These are phyloP conservation scores for Gari tellinella DNA, from an alignment of 2,888 invertebrate genomes.

Conservation along the genomic window DNA sequence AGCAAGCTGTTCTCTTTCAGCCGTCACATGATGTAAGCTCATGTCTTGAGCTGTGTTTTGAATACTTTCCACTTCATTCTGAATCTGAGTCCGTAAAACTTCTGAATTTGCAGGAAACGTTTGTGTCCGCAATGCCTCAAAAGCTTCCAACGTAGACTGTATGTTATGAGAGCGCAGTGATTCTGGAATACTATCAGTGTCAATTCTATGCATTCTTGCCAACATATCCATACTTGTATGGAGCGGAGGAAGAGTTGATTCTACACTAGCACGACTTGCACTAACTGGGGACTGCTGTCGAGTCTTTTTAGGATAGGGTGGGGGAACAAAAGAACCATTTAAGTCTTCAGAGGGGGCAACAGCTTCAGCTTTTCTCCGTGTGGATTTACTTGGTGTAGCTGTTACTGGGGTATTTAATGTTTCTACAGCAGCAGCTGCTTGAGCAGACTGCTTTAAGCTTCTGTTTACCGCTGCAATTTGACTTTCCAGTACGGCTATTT, in stretches of 20 bases:
- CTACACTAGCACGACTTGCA: slow-evolving; percentile 31
- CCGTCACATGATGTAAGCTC: slow-evolving; percentile 53
- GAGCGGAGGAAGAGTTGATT: slow-evolving; percentile 44
- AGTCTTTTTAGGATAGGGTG: slow-evolving; percentile 56
- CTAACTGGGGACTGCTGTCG: slow-evolving; percentile 58
- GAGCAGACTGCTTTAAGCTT: slow-evolving; percentile 52
- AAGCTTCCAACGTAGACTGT: slow-evolving; percentile 56
- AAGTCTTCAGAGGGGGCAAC: slow-evolving; percentile 27
- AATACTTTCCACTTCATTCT: slow-evolving; percentile 46
- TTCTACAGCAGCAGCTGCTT: slow-evolving; percentile 28
- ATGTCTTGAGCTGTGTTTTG: slow-evolving; percentile 60
- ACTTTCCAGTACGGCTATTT: slow-evolving; percentile 57
- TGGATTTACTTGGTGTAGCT: slow-evolving; percentile 27
- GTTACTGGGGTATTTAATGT: slow-evolving; percentile 4
- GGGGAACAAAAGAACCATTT: slow-evolving; percentile 42
- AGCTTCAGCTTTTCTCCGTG: slow-evolving; percentile 46
- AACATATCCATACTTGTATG: slow-evolving; percentile 62
- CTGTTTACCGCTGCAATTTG: slow-evolving; percentile 60
- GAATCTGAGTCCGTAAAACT: slow-evolving; percentile 33
- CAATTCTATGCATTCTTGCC: slow-evolving; percentile 54
- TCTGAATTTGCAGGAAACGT: slow-evolving; percentile 57
- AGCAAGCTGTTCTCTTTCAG: slow-evolving; percentile 47
- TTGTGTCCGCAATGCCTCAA: slow-evolving; percentile 60
- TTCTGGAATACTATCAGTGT: slow-evolving; percentile 57
- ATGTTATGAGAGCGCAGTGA: slow-evolving; percentile 61